Evolutionary conservation across 2,113 vertebrate species (phyloP).

Genomic region (Callocephalon fimbriatum): DNA sequence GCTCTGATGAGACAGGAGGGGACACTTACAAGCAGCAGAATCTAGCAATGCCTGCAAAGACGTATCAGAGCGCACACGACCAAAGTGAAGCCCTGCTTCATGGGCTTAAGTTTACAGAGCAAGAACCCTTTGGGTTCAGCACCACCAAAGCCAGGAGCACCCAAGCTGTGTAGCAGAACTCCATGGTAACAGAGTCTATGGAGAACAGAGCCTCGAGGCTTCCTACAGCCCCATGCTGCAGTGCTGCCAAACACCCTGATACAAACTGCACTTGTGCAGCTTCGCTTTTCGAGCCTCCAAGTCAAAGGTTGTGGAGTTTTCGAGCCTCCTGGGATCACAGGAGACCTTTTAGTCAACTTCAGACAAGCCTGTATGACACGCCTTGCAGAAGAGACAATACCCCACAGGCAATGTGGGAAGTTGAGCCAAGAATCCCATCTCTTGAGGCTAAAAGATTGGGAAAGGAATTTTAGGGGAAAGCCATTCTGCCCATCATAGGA

Average conservation of each 20-base stretch:
- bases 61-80: neutral
- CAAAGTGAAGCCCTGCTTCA: neutral
- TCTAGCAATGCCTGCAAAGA: neutral
- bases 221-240: accelerated
- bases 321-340: neutral
- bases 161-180: neutral
- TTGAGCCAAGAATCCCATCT: constrained; percentile 21
- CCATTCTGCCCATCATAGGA: neutral
- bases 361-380: neutral
- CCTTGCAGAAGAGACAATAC: neutral
- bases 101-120: neutral
- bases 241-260: neutral
- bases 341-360: neutral
- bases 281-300: neutral
- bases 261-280: neutral
- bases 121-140: neutral
- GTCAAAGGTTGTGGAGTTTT: neutral
- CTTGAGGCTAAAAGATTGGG: neutral
- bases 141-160: neutral
- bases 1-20: neutral
- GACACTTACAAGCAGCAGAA: neutral
- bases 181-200: accelerated
- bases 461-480: neutral
- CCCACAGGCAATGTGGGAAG: accelerated
- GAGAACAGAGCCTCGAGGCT: neutral